Conservation (phyloP, 2,797 vertebrate species). For the Propithecus deckenii region DNA sequence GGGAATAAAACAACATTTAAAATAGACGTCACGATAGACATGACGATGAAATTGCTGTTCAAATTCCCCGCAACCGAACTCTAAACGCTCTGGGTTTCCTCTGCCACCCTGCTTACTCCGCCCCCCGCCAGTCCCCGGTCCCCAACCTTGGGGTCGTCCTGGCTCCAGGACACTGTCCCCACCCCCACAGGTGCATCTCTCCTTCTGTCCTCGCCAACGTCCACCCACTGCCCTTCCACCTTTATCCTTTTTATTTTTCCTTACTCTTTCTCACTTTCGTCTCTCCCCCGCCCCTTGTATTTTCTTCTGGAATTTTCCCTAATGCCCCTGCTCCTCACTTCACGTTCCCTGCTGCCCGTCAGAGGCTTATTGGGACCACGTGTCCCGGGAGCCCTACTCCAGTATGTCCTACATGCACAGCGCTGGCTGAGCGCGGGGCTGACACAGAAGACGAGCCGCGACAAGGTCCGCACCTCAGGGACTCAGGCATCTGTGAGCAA, state of each 20-base stretch:
- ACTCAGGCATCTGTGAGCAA: rapidly evolving
- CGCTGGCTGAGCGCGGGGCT: neutral
- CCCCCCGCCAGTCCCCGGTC: too few species aligned
- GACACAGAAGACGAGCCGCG: rapidly evolving
- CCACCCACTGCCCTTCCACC: neutral
- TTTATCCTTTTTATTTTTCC: neutral
- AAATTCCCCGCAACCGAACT: too few species aligned
- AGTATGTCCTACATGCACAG: rapidly evolving
- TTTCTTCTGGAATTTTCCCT: rapidly evolving
- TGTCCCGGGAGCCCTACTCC: rapidly evolving
- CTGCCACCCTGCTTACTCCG: neutral
- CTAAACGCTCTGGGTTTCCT: neutral
- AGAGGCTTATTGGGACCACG: rapidly evolving
- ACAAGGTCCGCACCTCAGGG: neutral
- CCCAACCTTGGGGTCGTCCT: too few species aligned
- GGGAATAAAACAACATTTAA: neutral
- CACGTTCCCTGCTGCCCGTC: rapidly evolving
- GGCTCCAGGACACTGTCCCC: too few species aligned
- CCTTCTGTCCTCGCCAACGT: neutral
- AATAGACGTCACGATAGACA: rapidly evolving
- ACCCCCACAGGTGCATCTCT: neutral
- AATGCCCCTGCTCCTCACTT: rapidly evolving
- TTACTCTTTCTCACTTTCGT: neutral
- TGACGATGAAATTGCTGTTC: rapidly evolving
- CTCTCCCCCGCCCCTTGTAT: too few species aligned